phyloP scores from a whole-genome alignment of 2,888 invertebrate species.

The Heliconius aoede region DNA sequence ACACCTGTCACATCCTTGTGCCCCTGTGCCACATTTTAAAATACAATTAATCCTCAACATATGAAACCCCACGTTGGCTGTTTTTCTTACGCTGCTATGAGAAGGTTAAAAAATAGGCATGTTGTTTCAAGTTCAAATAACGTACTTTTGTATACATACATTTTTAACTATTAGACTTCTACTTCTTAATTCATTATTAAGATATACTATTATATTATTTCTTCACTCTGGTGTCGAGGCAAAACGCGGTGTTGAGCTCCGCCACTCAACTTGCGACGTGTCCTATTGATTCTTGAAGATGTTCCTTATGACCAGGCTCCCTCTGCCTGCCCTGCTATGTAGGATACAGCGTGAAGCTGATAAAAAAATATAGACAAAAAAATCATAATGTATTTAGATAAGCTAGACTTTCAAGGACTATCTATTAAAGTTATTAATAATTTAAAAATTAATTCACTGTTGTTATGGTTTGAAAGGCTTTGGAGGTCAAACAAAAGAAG shows the following conservation, averaged over 20 bases:
- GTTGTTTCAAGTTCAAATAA: slow-evolving; percentile 2
- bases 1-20: no score
- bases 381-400: neutral
- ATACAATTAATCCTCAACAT: neutral
- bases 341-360: no score
- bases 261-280: no score
- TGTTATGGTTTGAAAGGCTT: slow-evolving; percentile 8
- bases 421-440: neutral
- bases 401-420: neutral
- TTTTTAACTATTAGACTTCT: neutral
- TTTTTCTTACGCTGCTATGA: neutral
- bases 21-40: neutral
- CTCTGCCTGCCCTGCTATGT: no score
- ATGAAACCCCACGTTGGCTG: neutral
- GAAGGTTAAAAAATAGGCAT: slow-evolving; percentile 3
- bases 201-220: no score
- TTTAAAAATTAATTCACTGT: neutral
- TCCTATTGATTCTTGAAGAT: no score
- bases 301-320: no score
- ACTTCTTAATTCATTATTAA: neutral
- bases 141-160: neutral
- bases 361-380: neutral
- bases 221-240: no score
- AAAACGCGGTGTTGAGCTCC: no score
- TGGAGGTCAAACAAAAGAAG: slow-evolving; percentile 27